Base-by-base conservation (phyloP, 2,113 vertebrate species). In the Marcusenius ussheri region DNA sequence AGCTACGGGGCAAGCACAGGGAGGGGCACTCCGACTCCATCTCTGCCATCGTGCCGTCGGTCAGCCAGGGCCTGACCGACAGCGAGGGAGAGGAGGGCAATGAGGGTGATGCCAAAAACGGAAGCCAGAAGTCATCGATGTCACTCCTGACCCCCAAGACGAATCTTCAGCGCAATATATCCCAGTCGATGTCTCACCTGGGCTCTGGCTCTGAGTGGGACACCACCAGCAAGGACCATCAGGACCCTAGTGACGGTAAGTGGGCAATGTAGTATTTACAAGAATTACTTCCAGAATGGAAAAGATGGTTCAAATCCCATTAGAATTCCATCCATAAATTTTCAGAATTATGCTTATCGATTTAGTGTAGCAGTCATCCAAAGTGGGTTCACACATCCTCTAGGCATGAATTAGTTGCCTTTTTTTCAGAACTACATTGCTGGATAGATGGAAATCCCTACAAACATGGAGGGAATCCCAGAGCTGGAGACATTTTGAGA, bases 111-210 rank as follows among this genome's bases (percentile, higher is more conserved):
- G 89, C 0, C 0, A 51, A 35, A 0, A 27, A 27, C 13, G 85
- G 11, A 27, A 11, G 6, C n/a, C 47, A 96, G 92, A 95, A 98
- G 91, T 97, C 97, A 88, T 94, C 91, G 0, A 95, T 95, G 0
- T 95, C 97, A 0, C 93, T 99, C 58, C 99, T 98, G 11, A 96
- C 96, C 89, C 96, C 97, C 53, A 97, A 99, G 96, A 97, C 97
- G 0, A 97, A 97, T 83, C 94, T 99, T 80, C 97, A 96, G 90
- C 95, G 56, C 45, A 95, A 94, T 90, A 88, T 98, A 85, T 99
- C 98, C 0, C 98, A 99, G 94, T 99, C 98, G 84, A 96, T 99
- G 98, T 97, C 97, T 0, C 95, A 97, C 0, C 95, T 96, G 49
- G 94, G 94, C 88, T 89, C 96, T 0, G 2, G 92, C 45, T 94